Conservation (phyloP, 2,113 vertebrate species). For the Maccullochella peelii region DNA sequence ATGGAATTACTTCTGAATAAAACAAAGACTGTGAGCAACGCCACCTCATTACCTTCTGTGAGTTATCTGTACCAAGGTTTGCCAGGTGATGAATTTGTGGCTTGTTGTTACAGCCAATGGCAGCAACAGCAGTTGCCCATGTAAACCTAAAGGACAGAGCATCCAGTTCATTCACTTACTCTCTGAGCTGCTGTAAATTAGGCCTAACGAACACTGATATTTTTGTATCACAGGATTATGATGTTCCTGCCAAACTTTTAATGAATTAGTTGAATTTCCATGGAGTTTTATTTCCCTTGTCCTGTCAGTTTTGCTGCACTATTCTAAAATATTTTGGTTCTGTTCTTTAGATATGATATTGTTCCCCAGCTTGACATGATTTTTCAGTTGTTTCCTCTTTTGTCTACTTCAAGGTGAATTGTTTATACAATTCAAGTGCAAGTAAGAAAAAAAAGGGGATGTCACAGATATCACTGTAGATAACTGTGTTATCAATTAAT, state of each 20-base stretch:
- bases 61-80: slow-evolving; percentile 11
- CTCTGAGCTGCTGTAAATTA: slow-evolving; percentile 14
- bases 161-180: slow-evolving; percentile 18
- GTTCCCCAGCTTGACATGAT: background rate
- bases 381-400: background rate
- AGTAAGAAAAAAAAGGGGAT: too few species aligned
- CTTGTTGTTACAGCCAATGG: slow-evolving; percentile 20
- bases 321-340: background rate
- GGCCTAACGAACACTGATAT: background rate
- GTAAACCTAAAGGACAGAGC: slow-evolving; percentile 20
- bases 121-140: slow-evolving; percentile 32
- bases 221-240: slow-evolving; percentile 12
- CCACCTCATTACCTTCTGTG: slow-evolving; percentile 29
- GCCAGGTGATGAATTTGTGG: slow-evolving; percentile 43
- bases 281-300: background rate
- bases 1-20: background rate
- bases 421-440: background rate
- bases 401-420: slow-evolving; percentile 1
- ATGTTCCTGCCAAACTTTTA: slow-evolving; percentile 18
- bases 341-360: background rate
- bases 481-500: too few species aligned
- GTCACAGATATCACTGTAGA: too few species aligned
- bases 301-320: background rate
- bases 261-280: slow-evolving; percentile 8
- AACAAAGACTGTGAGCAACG: slow-evolving; percentile 6